Conservation (phyloP, 2,888 invertebrate species). For the Creontiades dilutus region DNA sequence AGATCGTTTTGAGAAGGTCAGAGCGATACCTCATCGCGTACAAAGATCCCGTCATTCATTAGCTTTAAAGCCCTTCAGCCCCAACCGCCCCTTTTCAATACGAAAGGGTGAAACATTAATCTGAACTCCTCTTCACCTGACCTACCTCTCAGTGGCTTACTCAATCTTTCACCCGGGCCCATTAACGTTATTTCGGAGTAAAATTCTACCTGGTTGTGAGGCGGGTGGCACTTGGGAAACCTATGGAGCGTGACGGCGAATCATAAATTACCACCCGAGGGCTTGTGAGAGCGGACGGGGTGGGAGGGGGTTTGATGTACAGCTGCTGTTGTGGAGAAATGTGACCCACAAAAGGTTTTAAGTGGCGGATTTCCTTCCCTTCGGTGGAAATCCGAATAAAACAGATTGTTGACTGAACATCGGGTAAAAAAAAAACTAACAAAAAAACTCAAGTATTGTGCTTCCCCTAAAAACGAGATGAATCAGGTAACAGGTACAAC, state of each 20-base stretch:
- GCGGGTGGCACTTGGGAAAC: not conserved
- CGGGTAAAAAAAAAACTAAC: too few species aligned
- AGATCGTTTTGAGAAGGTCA: conserved; percentile 16
- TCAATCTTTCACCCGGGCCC: not conserved
- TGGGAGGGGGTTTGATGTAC: not conserved
- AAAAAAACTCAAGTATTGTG: too few species aligned
- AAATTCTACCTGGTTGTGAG: not conserved
- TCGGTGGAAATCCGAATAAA: too few species aligned
- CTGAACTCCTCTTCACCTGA: not conserved
- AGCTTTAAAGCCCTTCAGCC: not conserved
- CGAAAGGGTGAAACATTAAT: not conserved
- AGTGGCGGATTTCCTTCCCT: too few species aligned
- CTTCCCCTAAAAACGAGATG: too few species aligned
- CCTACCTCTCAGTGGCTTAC: not conserved
- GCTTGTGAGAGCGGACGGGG: not conserved
- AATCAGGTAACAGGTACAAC: too few species aligned
- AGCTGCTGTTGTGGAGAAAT: not conserved
- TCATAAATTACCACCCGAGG: conserved; percentile 14
- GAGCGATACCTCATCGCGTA: not conserved
- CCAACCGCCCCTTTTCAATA: not conserved
- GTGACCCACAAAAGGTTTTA: not conserved
- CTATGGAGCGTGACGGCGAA: conserved; percentile 8
- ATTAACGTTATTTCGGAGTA: not conserved
- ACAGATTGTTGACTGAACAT: too few species aligned
- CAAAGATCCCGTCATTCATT: conserved; percentile 8